Percentiles rank a stretch among this genome's conserved stretches.
These are phyloP conservation scores for Zoanthus sansibaricus DNA, from an alignment of 92 coral and sea anemone genomes.

Conservation along the genomic window DNA sequence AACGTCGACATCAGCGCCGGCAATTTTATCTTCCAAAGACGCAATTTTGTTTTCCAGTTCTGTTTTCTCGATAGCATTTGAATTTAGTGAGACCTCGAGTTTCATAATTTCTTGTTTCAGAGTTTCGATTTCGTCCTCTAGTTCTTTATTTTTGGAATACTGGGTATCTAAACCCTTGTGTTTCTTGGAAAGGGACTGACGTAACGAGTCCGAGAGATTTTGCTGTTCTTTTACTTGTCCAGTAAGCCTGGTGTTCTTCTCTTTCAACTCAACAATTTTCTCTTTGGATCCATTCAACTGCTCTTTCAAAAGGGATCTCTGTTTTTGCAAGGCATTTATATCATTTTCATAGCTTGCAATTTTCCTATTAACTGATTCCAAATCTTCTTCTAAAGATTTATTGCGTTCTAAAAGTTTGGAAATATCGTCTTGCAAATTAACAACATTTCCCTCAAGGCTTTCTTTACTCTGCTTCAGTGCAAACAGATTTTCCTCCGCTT, in stretches of 20 bases:
- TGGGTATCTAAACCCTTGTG: constrained; percentile 74
- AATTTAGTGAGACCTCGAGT: constrained; percentile 74
- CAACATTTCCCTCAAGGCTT: constrained; percentile 60
- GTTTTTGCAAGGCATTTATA: constrained; percentile 65
- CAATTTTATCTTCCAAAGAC: constrained; percentile 67
- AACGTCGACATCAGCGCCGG: constrained; percentile 64
- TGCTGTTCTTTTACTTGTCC: constrained; percentile 84
- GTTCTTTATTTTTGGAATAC: constrained; percentile 69
- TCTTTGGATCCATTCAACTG: constrained; percentile 72
- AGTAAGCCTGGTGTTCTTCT: constrained; percentile 71
- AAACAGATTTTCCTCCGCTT: constrained; percentile 58
- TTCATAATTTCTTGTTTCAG: constrained; percentile 73
- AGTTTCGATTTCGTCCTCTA: constrained; percentile 76
- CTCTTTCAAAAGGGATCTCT: constrained; percentile 71
- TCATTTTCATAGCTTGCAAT: constrained; percentile 65
- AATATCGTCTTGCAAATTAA: constrained; percentile 63
- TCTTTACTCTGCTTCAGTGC: constrained; percentile 61
- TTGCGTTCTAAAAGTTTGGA: constrained; percentile 58
- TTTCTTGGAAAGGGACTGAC: constrained; percentile 73
- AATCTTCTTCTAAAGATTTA: constrained; percentile 68
- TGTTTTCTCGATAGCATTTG: constrained; percentile 66
- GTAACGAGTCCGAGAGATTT: constrained; percentile 79
- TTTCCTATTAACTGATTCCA: constrained; percentile 53
- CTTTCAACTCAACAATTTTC: constrained; percentile 73
- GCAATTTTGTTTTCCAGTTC: constrained; percentile 68